Evolutionary conservation across 2,797 vertebrate species (phyloP).

Genomic region (Chiloscyllium punctatum): DNA sequence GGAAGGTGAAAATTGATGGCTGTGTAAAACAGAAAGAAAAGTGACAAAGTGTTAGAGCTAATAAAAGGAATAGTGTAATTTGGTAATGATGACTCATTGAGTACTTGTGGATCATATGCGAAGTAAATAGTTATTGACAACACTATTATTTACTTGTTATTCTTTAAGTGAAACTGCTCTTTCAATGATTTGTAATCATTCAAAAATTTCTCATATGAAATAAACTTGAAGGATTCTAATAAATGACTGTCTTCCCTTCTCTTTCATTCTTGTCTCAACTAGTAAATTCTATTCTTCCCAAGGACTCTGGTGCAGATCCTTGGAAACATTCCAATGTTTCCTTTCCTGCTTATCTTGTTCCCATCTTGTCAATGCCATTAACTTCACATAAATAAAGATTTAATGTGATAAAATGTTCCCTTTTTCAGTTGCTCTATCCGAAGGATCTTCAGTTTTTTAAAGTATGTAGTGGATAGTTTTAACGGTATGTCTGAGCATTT

Average conservation of each 20-base stretch:
- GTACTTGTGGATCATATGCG: neutral
- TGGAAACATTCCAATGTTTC: neutral
- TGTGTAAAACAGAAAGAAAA: neutral
- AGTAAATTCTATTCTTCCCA: neutral
- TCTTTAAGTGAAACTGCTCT: neutral
- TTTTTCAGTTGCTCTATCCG: neutral
- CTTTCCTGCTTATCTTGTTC: neutral
- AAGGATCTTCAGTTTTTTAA: neutral
- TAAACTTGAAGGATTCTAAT: neutral
- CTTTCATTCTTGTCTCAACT: neutral
- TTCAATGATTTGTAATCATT: neutral
- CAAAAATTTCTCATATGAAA: neutral
- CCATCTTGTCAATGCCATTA: conserved; percentile 17
- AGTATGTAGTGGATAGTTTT: neutral
- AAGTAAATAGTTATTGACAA: neutral
- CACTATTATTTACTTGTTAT: neutral
- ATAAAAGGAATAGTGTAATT: neutral
- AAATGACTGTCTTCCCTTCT: neutral
- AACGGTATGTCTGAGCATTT: too few species aligned
- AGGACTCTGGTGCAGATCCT: neutral
- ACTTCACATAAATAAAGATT: neutral
- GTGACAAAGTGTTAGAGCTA: neutral
- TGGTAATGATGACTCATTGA: neutral
- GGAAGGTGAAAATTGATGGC: neutral
- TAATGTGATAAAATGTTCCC: neutral